Evolutionary conservation across 2,113 vertebrate genomes (phyloP).

Genomic region (Eretmochelys imbricata): DNA sequence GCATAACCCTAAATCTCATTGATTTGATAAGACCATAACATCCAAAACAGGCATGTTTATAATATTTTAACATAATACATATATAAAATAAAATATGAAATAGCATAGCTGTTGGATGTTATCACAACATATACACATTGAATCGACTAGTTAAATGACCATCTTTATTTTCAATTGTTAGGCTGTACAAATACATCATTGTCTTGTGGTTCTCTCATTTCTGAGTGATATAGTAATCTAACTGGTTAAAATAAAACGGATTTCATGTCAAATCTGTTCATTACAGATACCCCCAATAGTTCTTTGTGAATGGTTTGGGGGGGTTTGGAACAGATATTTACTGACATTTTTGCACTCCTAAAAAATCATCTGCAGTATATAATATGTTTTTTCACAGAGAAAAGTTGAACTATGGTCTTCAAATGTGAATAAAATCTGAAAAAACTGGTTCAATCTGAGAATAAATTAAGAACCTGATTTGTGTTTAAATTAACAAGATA

Average conservation of each 20-base stretch:
- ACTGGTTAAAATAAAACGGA: not conserved
- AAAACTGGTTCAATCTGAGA: not conserved
- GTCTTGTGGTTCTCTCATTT: not conserved
- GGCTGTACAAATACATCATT: not conserved
- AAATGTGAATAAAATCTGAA: not conserved
- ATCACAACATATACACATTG: not conserved
- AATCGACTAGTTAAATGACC: not conserved
- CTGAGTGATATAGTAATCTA: not conserved
- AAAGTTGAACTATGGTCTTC: not conserved
- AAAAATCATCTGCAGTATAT: not conserved
- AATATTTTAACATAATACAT: not conserved
- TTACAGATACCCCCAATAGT: rapidly evolving
- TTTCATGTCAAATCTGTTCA: not conserved
- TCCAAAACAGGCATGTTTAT: not conserved
- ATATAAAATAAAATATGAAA: no score
- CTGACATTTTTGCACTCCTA: not conserved
- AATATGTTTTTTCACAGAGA: not conserved
- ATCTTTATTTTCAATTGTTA: not conserved
- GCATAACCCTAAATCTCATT: not conserved
- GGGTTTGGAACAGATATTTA: rapidly evolving
- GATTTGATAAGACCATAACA: not conserved
- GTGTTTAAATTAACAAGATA: not conserved
- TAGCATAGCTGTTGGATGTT: not conserved
- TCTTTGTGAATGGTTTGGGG: not conserved
- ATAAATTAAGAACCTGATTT: not conserved